phyloP scores from a whole-genome alignment of 2,113 vertebrate genomes.

The Misgurnus anguillicaudatus region DNA sequence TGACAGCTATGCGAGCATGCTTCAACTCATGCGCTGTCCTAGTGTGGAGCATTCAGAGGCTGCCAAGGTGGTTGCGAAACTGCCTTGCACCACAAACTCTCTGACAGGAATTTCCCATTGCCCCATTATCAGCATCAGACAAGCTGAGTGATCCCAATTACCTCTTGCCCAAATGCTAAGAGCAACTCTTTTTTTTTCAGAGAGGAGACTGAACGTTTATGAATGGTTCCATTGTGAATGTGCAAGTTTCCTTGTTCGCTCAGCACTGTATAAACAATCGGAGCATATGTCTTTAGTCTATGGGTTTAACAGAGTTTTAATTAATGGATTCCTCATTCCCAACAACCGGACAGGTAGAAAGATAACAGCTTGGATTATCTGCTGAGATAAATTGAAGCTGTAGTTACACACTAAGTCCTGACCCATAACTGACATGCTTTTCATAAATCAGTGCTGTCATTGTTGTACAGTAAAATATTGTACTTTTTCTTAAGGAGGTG shows the following conservation, averaged over 20 bases:
- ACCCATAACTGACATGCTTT: conserved; percentile 12
- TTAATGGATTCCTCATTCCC: conserved; percentile 71
- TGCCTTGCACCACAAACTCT: conserved; percentile 62
- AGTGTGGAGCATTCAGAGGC: conserved; percentile 64
- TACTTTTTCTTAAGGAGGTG: not conserved
- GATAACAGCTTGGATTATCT: conserved; percentile 52
- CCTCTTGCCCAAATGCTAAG: conserved; percentile 77
- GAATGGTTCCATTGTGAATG: conserved; percentile 74
- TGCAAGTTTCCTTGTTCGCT: conserved; percentile 64
- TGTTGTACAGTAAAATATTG: not conserved
- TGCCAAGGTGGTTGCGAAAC: conserved; percentile 79
- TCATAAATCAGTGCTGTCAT: conserved; percentile 17
- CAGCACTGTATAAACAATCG: conserved; percentile 64
- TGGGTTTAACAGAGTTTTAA: conserved; percentile 70
- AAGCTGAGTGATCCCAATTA: conserved; percentile 82
- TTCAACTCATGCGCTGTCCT: conserved; percentile 71
- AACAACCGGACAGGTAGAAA: conserved; percentile 58
- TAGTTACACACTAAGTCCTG: not conserved
- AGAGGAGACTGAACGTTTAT: conserved; percentile 63
- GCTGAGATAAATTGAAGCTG: not conserved
- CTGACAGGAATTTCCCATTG: conserved; percentile 82
- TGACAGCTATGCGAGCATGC: conserved; percentile 77
- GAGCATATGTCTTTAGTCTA: conserved; percentile 44
- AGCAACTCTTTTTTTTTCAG: conserved; percentile 65
- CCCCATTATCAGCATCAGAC: conserved; percentile 81